Conservation (phyloP, 2,888 invertebrate species). For the Pogonocherus hispidulus region DNA sequence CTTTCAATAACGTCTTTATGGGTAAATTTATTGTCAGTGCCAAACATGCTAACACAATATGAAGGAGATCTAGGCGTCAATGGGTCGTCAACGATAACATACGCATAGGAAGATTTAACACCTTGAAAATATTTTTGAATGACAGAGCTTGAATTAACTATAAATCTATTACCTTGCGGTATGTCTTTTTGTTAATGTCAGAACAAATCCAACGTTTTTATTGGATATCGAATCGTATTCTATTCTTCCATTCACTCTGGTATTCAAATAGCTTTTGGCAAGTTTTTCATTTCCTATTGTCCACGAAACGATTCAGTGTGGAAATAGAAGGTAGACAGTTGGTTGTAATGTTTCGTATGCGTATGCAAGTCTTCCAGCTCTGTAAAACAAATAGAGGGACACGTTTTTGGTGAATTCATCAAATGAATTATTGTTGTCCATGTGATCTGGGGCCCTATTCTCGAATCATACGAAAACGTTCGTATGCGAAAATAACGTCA, state of each 20-base stretch:
- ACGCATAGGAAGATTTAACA: conserved; percentile 8
- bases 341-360: conserved; percentile 24
- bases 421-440: conserved; percentile 12
- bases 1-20: conserved; percentile 1
- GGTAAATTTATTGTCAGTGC: conserved; percentile 8
- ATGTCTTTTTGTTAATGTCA: conserved; percentile 6
- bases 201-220: conserved; percentile 12
- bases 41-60: background rate
- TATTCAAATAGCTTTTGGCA: conserved; percentile 35
- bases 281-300: conserved; percentile 8
- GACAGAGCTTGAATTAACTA: background rate
- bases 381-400: conserved; percentile 8
- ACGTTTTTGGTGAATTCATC: conserved; percentile 23
- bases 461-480: no score
- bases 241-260: conserved; percentile 26
- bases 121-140: conserved; percentile 5
- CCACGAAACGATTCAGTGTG: background rate
- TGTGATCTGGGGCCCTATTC: background rate
- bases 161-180: background rate
- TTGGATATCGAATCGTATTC: conserved; percentile 10
- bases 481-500: no score
- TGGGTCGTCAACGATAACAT: conserved; percentile 11
- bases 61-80: background rate
- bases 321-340: conserved; percentile 7
- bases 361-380: conserved; percentile 18